Percentiles rank a stretch among this genome's conserved stretches.
phyloP scores from a whole-genome alignment of 2,113 vertebrate species.

The Hippopotamus amphibius region DNA sequence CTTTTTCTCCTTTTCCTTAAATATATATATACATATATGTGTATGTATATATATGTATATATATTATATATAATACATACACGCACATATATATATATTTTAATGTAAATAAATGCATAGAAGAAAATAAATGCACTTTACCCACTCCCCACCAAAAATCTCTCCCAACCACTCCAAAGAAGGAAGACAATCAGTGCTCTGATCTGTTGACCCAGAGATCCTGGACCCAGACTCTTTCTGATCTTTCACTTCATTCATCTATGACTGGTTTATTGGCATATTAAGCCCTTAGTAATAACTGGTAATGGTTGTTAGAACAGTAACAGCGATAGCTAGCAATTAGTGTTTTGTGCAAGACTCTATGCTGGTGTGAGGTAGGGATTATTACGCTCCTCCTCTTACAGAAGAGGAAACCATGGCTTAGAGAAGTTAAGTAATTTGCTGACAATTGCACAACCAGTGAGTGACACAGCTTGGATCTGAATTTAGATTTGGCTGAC shows the following conservation, averaged over 20 bases:
- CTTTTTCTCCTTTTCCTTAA: not conserved
- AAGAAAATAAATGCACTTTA: slow-evolving; percentile 66
- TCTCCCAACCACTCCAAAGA: not conserved
- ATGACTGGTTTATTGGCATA: not conserved
- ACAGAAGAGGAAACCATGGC: not conserved
- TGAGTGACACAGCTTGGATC: not conserved
- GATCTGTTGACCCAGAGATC: not conserved
- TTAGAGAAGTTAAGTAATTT: not conserved
- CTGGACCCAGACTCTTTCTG: not conserved
- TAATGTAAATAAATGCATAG: not conserved
- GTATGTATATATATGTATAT: not conserved
- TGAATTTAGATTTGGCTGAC: not conserved
- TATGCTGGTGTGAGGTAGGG: not conserved
- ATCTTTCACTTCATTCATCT: not conserved
- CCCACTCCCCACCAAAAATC: not conserved
- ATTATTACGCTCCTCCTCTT: not conserved
- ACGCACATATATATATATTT: not conserved
- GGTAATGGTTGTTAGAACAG: not conserved
- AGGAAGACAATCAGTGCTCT: not conserved
- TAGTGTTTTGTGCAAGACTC: not conserved
- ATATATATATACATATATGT: not conserved
- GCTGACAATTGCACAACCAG: not conserved
- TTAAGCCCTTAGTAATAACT: not conserved
- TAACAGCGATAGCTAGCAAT: not conserved
- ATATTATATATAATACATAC: not conserved